Evolutionary conservation across 2,888 invertebrate species (phyloP), one percentile per base, ranked within the genome.

Genomic region (Eueremaeus valkanovi): DNA sequence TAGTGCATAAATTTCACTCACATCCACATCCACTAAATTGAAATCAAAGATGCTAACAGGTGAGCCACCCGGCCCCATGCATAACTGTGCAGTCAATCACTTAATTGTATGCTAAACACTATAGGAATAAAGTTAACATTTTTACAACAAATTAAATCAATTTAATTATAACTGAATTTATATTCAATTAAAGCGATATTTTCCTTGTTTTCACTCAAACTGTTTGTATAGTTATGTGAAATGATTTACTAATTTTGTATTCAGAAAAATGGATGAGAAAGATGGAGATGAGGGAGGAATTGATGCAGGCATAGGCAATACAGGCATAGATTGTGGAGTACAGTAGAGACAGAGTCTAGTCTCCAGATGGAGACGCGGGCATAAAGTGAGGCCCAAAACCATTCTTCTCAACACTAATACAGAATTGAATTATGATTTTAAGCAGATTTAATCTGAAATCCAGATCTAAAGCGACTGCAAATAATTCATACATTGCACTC

Each of bases 1-100:
- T 68, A 68, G 40, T 68, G 68, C 36, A 24, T 40, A 68, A 68
- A 68, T 68, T 68, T 21, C 40, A n/a, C 11, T 68, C 29, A 63
- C 31, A 33, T 13, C 9, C 61, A 11, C n/a, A n/a, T n/a, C n/a
- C n/a, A n/a, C n/a, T n/a, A n/a, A 27, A 55, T 55, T 55, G 21
- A 55, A 55, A 55, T 55, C 24, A 49, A 55, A 55, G 27, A 55
- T 27, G 68, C 21, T 21, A 68, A 68, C 68, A 68, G 66, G 40
- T 40, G 40, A 36, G 31, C n/a, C 61, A 61, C 31, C 33, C 61
- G 33, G 8, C 3, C 27, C 29, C 8, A 31, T 13, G 3, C 18
- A 16, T 6, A 16, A 16, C 16, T 45, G 45, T 45, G 45, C 2
- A 45, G 45, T 45, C 18, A 45, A 45, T 45, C n/a, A n/a, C n/a